Base-by-base conservation (phyloP, 2,113 vertebrate genomes). In the Vireo altiloquus region DNA sequence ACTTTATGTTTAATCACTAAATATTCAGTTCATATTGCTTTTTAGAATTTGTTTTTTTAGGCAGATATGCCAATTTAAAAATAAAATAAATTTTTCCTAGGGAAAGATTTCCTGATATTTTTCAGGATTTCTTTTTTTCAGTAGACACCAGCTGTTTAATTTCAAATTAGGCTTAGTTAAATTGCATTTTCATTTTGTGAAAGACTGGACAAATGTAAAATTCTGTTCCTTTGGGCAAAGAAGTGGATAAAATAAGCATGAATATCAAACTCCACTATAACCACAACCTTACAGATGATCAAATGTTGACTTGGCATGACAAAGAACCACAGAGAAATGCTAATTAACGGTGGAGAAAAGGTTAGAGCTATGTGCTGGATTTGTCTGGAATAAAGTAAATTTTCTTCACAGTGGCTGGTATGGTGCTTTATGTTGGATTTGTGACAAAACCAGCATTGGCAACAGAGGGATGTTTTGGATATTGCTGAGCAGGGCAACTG, bases 321-420 rank as follows among this genome's bases (percentile, higher is more conserved):
- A 82, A 87, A 91, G 47, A 35, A 63, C 42, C 23, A 65, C 28
- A 50, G 12, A 80, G 12, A 92, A 91, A 85, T 70, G 42, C 1
- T 95, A 90, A 88, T 95, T 70, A 90, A 49, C n/a, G 21, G 18
- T 60, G 20, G 19, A 70, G 39, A 95, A 89, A 94, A 85, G 81
- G 9, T 74, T 82, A 83, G 52, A 59, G 19, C 47, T 61, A 4
- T 49, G 27, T 22, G 35, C 61, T 54, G 16, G 11, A 33, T 91
- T 91, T 64, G 88, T 42, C 37, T 39, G 28, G 9, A 50, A 64
- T 21, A 57, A 76, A 70, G 22, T n/a, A 50, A 44, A 50, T 49
- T 11, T 49, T 33, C 40, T 54, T 60, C 35, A 13, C 18, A 75
- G 68, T 61, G 61, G 22, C 31, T 56, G 69, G 19, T 30, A 4